phyloP scores from a whole-genome alignment of 2,113 vertebrate genomes.

The Eublepharis macularius region DNA sequence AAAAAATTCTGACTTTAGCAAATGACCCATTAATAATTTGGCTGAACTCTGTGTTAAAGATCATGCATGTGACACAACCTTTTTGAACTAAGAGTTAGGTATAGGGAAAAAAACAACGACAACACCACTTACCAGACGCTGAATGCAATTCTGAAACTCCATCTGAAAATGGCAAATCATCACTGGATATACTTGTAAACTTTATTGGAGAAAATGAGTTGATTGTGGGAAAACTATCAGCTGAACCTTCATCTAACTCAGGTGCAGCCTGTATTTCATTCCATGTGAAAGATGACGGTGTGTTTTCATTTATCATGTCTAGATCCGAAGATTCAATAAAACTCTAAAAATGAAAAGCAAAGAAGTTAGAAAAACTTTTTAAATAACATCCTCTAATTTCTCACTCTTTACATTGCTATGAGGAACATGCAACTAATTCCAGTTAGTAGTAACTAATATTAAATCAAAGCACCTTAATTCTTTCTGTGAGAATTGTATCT shows the following conservation, averaged over 20 bases:
- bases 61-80: conserved; percentile 50
- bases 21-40: conserved; percentile 74
- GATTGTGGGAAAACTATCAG: conserved; percentile 74
- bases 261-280: conserved; percentile 55
- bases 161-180: conserved; percentile 51
- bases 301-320: conserved; percentile 57
- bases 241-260: conserved; percentile 79
- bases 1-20: conserved; percentile 65
- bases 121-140: conserved; percentile 64
- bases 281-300: conserved; percentile 36
- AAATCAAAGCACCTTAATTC: conserved; percentile 70
- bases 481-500: conserved; percentile 83
- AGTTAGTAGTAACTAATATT: neutral
- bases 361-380: neutral
- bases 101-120: conserved; percentile 50
- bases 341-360: conserved; percentile 74
- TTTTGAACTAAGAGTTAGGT: conserved; percentile 41
- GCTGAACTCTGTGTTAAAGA: conserved; percentile 68
- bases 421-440: neutral
- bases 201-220: conserved; percentile 76
- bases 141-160: conserved; percentile 55
- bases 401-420: neutral
- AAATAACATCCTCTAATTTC: neutral
- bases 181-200: conserved; percentile 62
- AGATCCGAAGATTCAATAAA: conserved; percentile 62